These are phyloP conservation scores for Philonicus albiceps DNA, from an alignment of 2,888 invertebrate species.

Conservation along the genomic window DNA sequence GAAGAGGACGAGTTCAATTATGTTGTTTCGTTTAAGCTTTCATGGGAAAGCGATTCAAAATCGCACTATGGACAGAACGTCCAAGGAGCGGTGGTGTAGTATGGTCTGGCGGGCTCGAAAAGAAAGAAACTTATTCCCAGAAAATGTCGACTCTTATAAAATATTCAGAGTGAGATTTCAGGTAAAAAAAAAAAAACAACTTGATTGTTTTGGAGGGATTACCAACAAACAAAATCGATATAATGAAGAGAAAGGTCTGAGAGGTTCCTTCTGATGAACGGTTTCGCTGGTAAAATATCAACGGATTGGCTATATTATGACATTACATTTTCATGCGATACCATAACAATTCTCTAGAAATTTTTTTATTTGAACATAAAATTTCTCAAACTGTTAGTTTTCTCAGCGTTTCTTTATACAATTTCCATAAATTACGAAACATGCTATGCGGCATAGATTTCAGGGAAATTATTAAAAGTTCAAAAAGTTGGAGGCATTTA, in stretches of 20 bases:
- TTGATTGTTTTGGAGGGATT: neutral
- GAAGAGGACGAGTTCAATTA: neutral
- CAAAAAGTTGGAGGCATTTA: neutral
- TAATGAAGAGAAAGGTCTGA: neutral
- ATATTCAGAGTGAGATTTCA: neutral
- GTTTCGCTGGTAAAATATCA: neutral
- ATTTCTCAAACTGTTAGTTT: neutral
- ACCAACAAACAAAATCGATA: neutral
- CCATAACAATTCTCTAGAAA: neutral
- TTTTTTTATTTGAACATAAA: neutral
- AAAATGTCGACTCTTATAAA: neutral
- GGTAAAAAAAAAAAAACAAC: neutral
- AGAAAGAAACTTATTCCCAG: neutral
- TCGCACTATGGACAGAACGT: neutral
- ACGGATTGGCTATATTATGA: neutral
- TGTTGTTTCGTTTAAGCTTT: neutral
- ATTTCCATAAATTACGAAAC: neutral
- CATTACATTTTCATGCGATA: neutral
- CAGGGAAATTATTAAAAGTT: neutral
- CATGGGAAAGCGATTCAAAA: neutral
- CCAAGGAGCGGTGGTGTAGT: neutral
- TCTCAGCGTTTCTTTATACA: neutral
- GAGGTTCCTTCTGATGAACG: neutral
- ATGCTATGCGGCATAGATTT: neutral
- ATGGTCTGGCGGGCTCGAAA: neutral